phyloP scores from a whole-genome alignment of 2,113 vertebrate species.

The Oreochromis spilurus region DNA sequence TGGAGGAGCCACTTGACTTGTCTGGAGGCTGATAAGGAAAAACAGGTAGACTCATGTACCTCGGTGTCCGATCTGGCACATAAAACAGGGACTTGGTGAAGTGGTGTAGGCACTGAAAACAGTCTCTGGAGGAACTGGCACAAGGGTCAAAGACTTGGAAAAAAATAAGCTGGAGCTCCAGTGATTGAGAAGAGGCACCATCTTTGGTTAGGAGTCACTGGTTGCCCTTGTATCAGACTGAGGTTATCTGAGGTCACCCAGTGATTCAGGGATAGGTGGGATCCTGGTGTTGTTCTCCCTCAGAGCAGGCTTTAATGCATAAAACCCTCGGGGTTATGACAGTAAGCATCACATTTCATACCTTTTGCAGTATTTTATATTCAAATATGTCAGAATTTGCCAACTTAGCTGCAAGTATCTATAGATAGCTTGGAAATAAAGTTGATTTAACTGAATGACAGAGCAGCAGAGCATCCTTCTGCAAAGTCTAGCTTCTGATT shows the following conservation, averaged over 20 bases:
- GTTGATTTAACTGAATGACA: neutral
- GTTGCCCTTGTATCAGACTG: neutral
- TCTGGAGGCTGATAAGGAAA: neutral
- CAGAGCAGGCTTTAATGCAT: neutral
- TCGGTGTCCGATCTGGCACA: neutral
- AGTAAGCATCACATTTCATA: neutral
- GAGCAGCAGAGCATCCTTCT: neutral
- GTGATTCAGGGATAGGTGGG: neutral
- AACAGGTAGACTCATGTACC: neutral
- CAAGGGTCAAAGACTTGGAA: neutral
- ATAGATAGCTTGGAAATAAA: neutral
- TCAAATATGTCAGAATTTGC: neutral
- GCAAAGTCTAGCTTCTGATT: neutral
- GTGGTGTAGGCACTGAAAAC: neutral
- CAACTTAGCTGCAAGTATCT: neutral
- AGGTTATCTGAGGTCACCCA: neutral
- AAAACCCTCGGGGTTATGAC: neutral
- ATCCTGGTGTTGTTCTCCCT: neutral
- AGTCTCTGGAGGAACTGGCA: neutral
- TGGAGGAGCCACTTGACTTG: neutral
- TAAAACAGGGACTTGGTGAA: rapidly evolving
- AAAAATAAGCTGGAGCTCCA: neutral
- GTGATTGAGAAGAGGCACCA: neutral
- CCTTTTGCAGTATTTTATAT: neutral
- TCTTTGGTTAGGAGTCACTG: neutral